Evolutionary conservation across 2,113 vertebrate species (phyloP), one percentile per base, ranked within the genome.

Genomic region (Pseudorectes ferrugineus): DNA sequence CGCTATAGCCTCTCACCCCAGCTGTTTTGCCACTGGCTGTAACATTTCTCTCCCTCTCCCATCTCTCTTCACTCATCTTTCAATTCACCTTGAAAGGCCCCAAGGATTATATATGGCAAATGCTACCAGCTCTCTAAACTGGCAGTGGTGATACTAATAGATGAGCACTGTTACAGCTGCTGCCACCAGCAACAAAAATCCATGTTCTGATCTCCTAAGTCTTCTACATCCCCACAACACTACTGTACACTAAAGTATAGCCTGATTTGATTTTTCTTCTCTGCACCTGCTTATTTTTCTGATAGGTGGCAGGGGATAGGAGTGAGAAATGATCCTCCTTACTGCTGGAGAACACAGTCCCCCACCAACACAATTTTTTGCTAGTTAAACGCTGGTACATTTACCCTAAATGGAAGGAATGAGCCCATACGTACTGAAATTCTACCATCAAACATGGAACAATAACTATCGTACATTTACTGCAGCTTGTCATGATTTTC

Each of bases 401-500:
- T 93, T 93, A 79, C 65, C 68, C 62, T 93, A 86, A 93, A 88
- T 67, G 33, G 85, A 90, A 91, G 79, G 36, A 85, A 84, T 76
- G 89, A 90, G 88, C 52, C 38, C 21, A 14, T 74, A 55, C 1
- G 2, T 82, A 54, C 85, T 77, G 73, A 78, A 89, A 87, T 92
- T 95, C 48, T 81, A 40, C 62, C 55, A 80, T 92, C 66, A 95
- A 81, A 66, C 0, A 14, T 11, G 36, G 86, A 86, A 91, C 51
- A 84, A 63, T 73, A 93, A 61, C 84, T 78, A 78, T 84, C 76
- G 59, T 29, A 59, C 89, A 42, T 83, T 62, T 93, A 82, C 46
- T 76, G 77, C 79, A 57, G 59, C 89, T 91, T 93, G 80, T 90
- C 66, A 73, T 58, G 59, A 88, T 95, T 94, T 95, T 95, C 92